Evolutionary conservation across 2,113 vertebrate genomes (phyloP).

Genomic region (Aldabrachelys gigantea): DNA sequence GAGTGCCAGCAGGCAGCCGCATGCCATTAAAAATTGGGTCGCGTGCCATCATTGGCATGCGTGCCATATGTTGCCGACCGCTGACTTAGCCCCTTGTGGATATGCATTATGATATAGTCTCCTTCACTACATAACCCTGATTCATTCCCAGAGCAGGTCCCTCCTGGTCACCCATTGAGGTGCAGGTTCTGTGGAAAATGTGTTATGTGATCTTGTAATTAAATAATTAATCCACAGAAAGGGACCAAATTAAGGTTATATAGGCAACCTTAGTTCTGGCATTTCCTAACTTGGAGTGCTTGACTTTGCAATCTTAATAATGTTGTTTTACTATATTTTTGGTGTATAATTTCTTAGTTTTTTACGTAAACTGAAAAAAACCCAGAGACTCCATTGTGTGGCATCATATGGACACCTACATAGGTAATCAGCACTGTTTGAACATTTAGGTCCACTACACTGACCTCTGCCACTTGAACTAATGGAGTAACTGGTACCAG

Average conservation of each 20-base stretch:
- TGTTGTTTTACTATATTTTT: neutral
- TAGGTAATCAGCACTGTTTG: neutral
- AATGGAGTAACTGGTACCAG: neutral
- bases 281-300: neutral
- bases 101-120: neutral
- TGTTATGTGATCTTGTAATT: neutral
- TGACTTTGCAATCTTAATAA: neutral
- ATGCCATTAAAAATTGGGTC: too few relatives aligned
- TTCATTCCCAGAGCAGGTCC: accelerated
- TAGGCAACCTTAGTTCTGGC: neutral
- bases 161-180: neutral
- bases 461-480: neutral
- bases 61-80: too few relatives aligned
- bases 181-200: accelerated
- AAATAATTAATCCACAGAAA: neutral
- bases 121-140: neutral
- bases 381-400: neutral
- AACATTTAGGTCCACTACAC: neutral
- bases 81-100: neutral
- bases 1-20: too few relatives aligned
- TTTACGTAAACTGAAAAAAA: neutral
- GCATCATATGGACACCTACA: neutral
- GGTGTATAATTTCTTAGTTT: neutral
- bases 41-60: too few relatives aligned
- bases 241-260: neutral